Evolutionary conservation across 2,888 invertebrate species (phyloP).

Genomic region (Endotricha flammealis): DNA sequence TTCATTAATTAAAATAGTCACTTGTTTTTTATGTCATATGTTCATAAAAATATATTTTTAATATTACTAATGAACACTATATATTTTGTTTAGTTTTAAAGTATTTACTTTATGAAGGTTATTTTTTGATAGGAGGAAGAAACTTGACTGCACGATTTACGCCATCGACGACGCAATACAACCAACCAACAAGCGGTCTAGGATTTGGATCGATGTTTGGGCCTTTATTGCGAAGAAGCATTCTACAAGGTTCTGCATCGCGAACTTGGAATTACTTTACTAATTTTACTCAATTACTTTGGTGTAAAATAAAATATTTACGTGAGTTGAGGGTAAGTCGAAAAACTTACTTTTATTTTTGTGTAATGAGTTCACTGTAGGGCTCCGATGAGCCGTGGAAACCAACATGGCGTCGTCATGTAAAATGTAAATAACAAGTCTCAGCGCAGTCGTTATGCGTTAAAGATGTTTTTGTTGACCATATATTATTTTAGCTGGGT

Average conservation of each 20-base stretch:
- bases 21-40: neutral
- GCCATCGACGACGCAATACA: constrained; percentile 51
- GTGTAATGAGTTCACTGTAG: constrained; percentile 40
- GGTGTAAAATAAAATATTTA: constrained; percentile 80
- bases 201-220: constrained; percentile 84
- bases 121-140: constrained; percentile 27
- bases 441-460: too few relatives aligned
- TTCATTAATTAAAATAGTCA: neutral
- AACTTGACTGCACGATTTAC: constrained; percentile 31
- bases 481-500: too few relatives aligned
- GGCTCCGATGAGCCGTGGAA: constrained; percentile 60
- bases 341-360: constrained; percentile 31
- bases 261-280: constrained; percentile 83
- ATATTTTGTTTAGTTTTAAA: too few relatives aligned
- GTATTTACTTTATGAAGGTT: constrained; percentile 3
- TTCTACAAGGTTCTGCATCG: constrained; percentile 83
- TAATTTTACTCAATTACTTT: constrained; percentile 79
- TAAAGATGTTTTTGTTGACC: too few relatives aligned
- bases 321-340: constrained; percentile 72
- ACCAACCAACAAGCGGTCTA: constrained; percentile 49
- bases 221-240: constrained; percentile 80
- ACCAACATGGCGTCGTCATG: constrained; percentile 75
- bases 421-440: constrained; percentile 72
- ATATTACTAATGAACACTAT: neutral
- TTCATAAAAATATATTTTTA: constrained; percentile 4